phyloP scores from a whole-genome alignment of 2,888 invertebrate species.

The Falcaria lacertinaria region DNA sequence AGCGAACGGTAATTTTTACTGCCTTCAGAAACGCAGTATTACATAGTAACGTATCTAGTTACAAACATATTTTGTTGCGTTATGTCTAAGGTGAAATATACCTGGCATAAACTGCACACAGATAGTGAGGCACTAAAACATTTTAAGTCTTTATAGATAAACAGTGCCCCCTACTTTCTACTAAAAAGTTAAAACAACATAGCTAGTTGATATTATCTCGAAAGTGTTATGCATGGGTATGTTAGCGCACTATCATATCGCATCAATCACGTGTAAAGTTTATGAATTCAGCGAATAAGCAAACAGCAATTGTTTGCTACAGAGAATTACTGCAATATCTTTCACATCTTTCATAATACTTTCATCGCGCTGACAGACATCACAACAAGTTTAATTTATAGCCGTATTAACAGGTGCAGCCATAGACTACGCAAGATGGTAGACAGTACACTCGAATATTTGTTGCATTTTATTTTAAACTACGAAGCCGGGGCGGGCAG shows the following conservation, averaged over 20 bases:
- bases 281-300: background rate
- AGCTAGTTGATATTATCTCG: background rate
- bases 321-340: background rate
- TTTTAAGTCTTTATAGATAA: no score
- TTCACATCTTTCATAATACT: slow-evolving; percentile 10
- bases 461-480: no score
- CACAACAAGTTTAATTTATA: slow-evolving; percentile 15
- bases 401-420: slow-evolving; percentile 8
- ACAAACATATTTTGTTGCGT: no score
- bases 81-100: no score
- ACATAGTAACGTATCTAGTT: no score
- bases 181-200: no score
- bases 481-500: no score
- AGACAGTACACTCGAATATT: background rate
- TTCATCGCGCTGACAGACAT: slow-evolving; percentile 16
- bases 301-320: background rate
- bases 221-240: background rate
- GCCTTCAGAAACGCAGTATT: no score
- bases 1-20: no score
- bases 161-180: no score
- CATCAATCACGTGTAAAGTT: background rate
- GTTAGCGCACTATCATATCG: background rate
- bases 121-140: no score
- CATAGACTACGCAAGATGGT: slow-evolving; percentile 5
- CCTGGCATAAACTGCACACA: no score